Evolutionary conservation across 2,888 invertebrate genomes (phyloP).

Genomic region (Ophion ellenae): DNA sequence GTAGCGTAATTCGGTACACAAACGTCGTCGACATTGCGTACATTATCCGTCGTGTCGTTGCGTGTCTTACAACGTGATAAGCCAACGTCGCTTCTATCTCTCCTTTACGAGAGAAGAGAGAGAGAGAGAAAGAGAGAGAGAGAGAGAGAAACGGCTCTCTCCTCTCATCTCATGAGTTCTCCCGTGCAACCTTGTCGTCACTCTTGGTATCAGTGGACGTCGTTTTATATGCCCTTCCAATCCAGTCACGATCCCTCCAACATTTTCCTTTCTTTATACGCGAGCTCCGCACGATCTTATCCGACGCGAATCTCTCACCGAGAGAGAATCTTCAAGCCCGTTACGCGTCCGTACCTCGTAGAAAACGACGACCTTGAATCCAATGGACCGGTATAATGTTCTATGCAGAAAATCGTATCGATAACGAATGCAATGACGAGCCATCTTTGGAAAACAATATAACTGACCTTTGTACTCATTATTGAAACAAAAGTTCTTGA

Average conservation of each 20-base stretch:
- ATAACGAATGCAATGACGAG: background rate
- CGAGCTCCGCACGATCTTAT: constrained; percentile 3
- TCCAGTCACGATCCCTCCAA: constrained; percentile 21
- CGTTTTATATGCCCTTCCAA: constrained; percentile 9
- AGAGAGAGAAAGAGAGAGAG: background rate
- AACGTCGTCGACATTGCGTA: constrained; percentile 56
- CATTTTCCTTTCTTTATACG: background rate
- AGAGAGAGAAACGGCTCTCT: background rate
- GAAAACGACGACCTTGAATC: constrained; percentile 45
- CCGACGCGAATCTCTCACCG: background rate
- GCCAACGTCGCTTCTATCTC: constrained; percentile 58
- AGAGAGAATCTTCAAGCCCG: constrained; percentile 30
- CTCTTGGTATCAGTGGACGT: constrained; percentile 1
- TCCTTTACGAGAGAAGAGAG: background rate
- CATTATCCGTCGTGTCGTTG: constrained; percentile 77
- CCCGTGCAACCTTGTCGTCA: constrained; percentile 23
- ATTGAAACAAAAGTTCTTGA: background rate
- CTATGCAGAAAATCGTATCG: constrained; percentile 28
- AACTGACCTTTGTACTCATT: background rate
- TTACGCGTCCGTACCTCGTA: constrained; percentile 29
- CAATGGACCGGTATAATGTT: constrained; percentile 29
- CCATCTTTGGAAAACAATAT: background rate
- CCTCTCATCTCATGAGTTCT: constrained; percentile 20
- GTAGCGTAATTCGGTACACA: constrained; percentile 77
- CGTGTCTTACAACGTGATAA: constrained; percentile 81